Conservation (phyloP, 2,888 invertebrate species). For the Drosophila conformis region DNA sequence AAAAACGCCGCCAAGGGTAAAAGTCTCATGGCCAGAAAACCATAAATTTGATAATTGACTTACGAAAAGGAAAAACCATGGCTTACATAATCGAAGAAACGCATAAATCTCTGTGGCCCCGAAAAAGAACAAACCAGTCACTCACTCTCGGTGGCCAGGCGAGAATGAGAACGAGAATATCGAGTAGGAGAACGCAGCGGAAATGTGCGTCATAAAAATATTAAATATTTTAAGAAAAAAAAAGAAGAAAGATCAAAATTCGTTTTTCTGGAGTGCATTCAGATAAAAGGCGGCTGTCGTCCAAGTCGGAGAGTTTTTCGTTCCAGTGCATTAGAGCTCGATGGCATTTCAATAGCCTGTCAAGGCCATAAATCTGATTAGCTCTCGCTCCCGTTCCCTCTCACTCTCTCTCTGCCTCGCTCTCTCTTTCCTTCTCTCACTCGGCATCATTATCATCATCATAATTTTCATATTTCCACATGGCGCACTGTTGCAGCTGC, state of each 20-base stretch:
- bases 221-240: conserved; percentile 60
- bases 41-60: conserved; percentile 83
- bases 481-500: conserved; percentile 61
- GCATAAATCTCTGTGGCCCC: conserved; percentile 67
- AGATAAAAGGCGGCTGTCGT: conserved; percentile 43
- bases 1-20: conserved; percentile 46
- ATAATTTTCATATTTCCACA: conserved; percentile 82
- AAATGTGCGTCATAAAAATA: conserved; percentile 81
- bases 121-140: conserved; percentile 57
- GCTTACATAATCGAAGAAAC: conserved; percentile 77
- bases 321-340: conserved; percentile 71
- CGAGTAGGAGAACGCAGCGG: conserved; percentile 43
- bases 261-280: conserved; percentile 37
- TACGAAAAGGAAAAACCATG: conserved; percentile 60
- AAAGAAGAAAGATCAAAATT: conserved; percentile 51
- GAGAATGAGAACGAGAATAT: conserved; percentile 5
- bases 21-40: conserved; percentile 57
- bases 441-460: conserved; percentile 34
- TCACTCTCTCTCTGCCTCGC: neutral
- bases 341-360: conserved; percentile 66
- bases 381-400: conserved; percentile 15
- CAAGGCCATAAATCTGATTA: conserved; percentile 72
- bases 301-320: conserved; percentile 38
- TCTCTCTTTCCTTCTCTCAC: conserved; percentile 14
- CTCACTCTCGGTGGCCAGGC: conserved; percentile 45